A percentile compares a stretch with the other conserved stretches of the same genome.
Evolutionary conservation across 2,797 vertebrate species (phyloP).

Genomic region (Nyctibius grandis): DNA sequence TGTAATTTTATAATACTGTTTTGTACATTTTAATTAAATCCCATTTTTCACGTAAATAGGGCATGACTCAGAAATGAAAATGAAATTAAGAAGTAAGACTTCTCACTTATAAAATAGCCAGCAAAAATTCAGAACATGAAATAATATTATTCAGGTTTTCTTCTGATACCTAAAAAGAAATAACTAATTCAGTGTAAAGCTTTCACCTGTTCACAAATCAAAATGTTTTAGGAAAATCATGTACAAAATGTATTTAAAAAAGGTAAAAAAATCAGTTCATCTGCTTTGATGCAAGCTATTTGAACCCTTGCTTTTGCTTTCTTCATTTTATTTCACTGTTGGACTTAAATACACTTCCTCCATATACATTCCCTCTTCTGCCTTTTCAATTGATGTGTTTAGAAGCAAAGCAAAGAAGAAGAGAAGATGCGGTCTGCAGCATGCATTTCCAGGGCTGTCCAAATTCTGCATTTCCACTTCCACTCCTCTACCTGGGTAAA

Average conservation of each 20-base stretch:
- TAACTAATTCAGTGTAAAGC: background rate
- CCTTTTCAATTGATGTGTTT: background rate
- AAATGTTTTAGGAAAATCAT: background rate
- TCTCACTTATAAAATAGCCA: background rate
- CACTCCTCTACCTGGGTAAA: background rate
- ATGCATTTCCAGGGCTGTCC: background rate
- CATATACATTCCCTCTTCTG: background rate
- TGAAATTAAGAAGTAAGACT: background rate
- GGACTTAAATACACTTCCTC: background rate
- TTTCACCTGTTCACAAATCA: background rate
- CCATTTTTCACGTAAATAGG: background rate
- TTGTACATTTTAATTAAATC: conserved; percentile 8
- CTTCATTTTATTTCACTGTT: background rate
- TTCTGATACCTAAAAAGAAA: background rate
- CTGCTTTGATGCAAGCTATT: background rate
- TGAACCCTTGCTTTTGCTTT: background rate
- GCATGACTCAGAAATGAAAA: conserved; percentile 18
- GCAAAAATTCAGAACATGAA: background rate
- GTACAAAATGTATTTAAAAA: background rate
- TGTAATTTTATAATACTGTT: background rate
- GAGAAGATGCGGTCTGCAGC: background rate
- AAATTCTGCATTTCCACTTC: background rate
- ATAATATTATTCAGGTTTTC: background rate
- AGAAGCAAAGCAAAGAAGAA: background rate
- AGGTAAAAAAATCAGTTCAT: background rate